Conservation (phyloP, 2,888 invertebrate species). For the Buathra laborator region DNA sequence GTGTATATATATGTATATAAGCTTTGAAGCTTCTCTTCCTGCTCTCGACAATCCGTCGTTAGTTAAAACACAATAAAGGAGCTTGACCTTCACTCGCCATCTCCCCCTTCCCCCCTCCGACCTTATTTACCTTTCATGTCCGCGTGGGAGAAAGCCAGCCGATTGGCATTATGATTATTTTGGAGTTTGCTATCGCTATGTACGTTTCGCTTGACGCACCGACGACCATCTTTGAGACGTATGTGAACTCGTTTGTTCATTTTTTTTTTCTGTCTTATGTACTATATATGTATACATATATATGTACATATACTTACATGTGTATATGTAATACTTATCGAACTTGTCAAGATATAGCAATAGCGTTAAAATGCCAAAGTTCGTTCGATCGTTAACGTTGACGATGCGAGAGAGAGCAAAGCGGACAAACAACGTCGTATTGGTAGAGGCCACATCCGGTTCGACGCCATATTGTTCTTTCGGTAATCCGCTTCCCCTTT, state of each 20-base stretch:
- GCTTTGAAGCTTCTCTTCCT: conserved; percentile 42
- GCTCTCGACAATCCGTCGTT: conserved; percentile 35
- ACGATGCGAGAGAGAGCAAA: conserved; percentile 44
- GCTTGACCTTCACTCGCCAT: conserved; percentile 66
- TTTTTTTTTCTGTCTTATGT: not conserved
- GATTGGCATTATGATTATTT: conserved; percentile 57
- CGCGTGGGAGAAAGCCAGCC: conserved; percentile 66
- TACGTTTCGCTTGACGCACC: conserved; percentile 18
- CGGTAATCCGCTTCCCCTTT: conserved; percentile 62
- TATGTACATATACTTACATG: conserved; percentile 5
- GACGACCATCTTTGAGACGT: conserved; percentile 16
- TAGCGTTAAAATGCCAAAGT: conserved; percentile 60
- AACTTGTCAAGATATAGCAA: conserved; percentile 46
- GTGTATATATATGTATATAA: not conserved
- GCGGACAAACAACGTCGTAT: conserved; percentile 58
- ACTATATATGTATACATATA: conserved; percentile 12
- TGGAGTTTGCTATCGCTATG: conserved; percentile 40
- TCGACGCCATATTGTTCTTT: conserved; percentile 70
- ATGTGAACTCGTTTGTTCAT: conserved; percentile 6
- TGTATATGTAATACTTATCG: conserved; percentile 11
- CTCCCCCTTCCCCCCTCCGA: conserved; percentile 44
- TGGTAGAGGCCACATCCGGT: conserved; percentile 71
- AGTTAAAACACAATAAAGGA: conserved; percentile 50
- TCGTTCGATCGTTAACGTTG: conserved; percentile 66
- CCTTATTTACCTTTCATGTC: conserved; percentile 66